These are phyloP conservation scores for Oryzias woworae DNA, from an alignment of 2,113 vertebrate genomes.

Conservation along the genomic window DNA sequence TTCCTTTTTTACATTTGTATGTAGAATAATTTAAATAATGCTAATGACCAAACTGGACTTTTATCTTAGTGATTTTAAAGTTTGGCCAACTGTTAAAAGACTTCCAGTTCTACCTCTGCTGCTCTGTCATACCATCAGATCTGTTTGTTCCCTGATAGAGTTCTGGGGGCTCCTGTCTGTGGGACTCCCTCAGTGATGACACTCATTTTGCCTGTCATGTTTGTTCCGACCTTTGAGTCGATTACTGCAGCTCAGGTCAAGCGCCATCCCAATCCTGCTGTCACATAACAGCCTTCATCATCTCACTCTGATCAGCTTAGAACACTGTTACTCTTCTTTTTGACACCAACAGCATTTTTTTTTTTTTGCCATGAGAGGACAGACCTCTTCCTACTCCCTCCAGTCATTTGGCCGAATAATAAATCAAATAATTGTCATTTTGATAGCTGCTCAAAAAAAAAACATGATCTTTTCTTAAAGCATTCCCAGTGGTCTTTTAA, in stretches of 20 bases:
- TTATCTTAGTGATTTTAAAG: too few relatives aligned
- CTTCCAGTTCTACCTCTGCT: neutral
- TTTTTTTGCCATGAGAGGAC: slow-evolving; percentile 7
- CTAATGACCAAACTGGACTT: too few relatives aligned
- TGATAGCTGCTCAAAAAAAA: slow-evolving; percentile 45
- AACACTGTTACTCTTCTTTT: slow-evolving; percentile 15
- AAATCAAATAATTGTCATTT: slow-evolving; percentile 37
- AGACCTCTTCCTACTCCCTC: slow-evolving; percentile 25
- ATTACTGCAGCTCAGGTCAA: slow-evolving; percentile 27
- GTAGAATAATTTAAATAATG: too few relatives aligned
- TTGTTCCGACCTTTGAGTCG: slow-evolving; percentile 30
- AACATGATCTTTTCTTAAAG: too few relatives aligned
- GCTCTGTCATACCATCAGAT: slow-evolving; percentile 9
- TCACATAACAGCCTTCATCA: slow-evolving; percentile 25
- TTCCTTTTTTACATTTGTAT: too few relatives aligned
- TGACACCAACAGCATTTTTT: slow-evolving; percentile 36
- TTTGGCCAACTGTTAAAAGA: neutral
- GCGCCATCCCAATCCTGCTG: slow-evolving; percentile 25
- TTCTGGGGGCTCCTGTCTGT: slow-evolving; percentile 4
- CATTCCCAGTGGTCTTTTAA: too few relatives aligned
- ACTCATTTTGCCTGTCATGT: slow-evolving; percentile 29
- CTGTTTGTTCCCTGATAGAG: slow-evolving; percentile 2
- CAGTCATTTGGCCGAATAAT: slow-evolving; percentile 36
- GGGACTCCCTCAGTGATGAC: slow-evolving; percentile 18
- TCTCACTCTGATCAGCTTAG: slow-evolving; percentile 27